Conservation (phyloP, 2,797 vertebrate species). For the Characodon lateralis region DNA sequence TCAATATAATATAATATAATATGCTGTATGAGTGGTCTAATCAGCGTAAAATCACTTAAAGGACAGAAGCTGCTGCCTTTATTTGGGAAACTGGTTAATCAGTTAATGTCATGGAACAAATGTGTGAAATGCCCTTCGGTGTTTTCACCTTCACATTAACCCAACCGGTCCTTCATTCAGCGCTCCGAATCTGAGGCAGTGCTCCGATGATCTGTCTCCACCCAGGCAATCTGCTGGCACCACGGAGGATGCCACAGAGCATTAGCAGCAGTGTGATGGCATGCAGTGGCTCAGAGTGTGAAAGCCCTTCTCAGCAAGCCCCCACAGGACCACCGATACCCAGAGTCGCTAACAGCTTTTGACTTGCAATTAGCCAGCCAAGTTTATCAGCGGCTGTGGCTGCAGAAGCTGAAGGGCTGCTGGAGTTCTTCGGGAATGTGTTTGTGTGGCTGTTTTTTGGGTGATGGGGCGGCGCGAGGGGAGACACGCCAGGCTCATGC, state of each 20-base stretch:
- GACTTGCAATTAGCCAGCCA: constrained; percentile 79
- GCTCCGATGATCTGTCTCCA: constrained; percentile 58
- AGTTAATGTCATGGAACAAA: constrained; percentile 53
- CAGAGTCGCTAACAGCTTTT: constrained; percentile 77
- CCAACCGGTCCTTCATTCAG: constrained; percentile 15
- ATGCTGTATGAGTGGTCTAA: background rate
- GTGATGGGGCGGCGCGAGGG: constrained; percentile 15
- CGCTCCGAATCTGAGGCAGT: constrained; percentile 17
- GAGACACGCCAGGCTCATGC: constrained; percentile 45
- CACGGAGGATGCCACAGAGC: constrained; percentile 68
- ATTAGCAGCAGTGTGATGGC: constrained; percentile 65
- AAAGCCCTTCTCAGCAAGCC: constrained; percentile 59
- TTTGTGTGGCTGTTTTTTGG: background rate
- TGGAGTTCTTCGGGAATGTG: constrained; percentile 17
- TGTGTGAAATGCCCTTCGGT: constrained; percentile 37
- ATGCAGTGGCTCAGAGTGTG: constrained; percentile 59
- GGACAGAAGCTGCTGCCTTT: constrained; percentile 29
- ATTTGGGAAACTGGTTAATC: constrained; percentile 40
- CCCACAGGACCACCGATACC: constrained; percentile 69
- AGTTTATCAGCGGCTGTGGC: constrained; percentile 75
- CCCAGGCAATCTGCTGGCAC: constrained; percentile 74
- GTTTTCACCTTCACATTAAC: constrained; percentile 57
- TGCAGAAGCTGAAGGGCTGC: constrained; percentile 51
- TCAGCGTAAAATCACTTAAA: constrained; percentile 23
- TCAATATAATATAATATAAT: too few species aligned